Base-by-base conservation (phyloP, 2,797 vertebrate genomes). In the Sebastes baramenuke region DNA sequence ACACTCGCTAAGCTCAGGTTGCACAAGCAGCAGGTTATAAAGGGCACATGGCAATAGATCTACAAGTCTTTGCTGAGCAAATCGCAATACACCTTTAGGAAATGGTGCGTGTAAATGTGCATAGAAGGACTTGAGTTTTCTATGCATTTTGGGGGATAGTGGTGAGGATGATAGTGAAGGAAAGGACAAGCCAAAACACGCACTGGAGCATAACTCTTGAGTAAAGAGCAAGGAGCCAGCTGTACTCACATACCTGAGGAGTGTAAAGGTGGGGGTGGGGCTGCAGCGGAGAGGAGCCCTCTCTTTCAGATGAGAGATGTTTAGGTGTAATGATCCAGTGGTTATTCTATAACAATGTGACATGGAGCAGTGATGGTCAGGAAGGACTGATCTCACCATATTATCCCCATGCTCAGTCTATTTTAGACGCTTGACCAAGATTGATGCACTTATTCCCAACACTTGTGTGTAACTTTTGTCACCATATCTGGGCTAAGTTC, bases 171-270 rank as follows among this genome's bases (percentile, higher is more conserved):
- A 56, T 54, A 25, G 61, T 34, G 67, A 77, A 71, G 72, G 61
- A 66, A 49, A 81, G 77, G 64, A 89, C 92, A 89, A 85, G 94
- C 79, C 77, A 83, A 85, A 88, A 92, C 94, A 88, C 2, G 94
- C 80, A 42, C 54, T 62, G 77, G 34, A 80, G 72, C 83, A 87
- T 74, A 92, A 82, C 73, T 84, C 72, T 52, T 70, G 61, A 73
- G 86, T 64, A 71, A 85, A 84, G 83, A 81, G 77, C 34, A 1
- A 58, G 77, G 36, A 85, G 87, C 81, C 87, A 92, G 88, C 89
- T 92, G 88, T 83, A 82, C 85, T 86, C 55, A 4, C 93, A 95
- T 94, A 93, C 93, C 92, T 92, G 89, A 90, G 87, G 77, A 68
- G 75, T 73, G 71, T 87, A 82, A 79, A 86, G 56, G 73, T 71